Evolutionary conservation across 2,113 vertebrate genomes (phyloP).

Genomic region (Hystrix cristata): DNA sequence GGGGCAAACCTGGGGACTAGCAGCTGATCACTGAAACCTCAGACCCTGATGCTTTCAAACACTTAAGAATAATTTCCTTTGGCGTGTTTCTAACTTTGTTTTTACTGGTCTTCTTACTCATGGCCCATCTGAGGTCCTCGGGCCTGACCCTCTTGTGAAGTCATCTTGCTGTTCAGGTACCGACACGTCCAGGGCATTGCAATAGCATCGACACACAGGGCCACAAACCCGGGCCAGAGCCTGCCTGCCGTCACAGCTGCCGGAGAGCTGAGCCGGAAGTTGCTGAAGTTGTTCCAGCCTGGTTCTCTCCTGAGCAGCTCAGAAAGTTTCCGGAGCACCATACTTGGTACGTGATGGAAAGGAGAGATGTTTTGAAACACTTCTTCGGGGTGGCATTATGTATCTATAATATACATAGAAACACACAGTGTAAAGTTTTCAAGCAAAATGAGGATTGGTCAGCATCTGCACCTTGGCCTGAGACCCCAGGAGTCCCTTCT

Average conservation of each 20-base stretch:
- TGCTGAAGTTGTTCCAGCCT: conserved; percentile 64
- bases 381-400: neutral
- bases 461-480: neutral
- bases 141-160: conserved; percentile 69
- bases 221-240: conserved; percentile 76
- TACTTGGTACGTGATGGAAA: conserved; percentile 34
- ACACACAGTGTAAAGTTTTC: neutral
- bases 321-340: conserved; percentile 58
- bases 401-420: neutral
- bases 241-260: conserved; percentile 68
- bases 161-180: conserved; percentile 33
- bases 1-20: conserved; percentile 80
- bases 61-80: conserved; percentile 86
- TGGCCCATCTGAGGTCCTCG: conserved; percentile 72
- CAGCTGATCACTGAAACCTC: conserved; percentile 71
- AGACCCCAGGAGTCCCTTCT: neutral
- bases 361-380: neutral
- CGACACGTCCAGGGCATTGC: conserved; percentile 55
- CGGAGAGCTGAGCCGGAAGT: conserved; percentile 63
- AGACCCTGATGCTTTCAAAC: conserved; percentile 81
- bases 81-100: conserved; percentile 82
- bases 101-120: conserved; percentile 72
- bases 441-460: neutral
- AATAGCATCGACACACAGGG: conserved; percentile 59
- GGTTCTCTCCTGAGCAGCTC: conserved; percentile 34